Base-by-base conservation (phyloP, 64 coral and sea anemone genomes). In the Actinia equina region DNA sequence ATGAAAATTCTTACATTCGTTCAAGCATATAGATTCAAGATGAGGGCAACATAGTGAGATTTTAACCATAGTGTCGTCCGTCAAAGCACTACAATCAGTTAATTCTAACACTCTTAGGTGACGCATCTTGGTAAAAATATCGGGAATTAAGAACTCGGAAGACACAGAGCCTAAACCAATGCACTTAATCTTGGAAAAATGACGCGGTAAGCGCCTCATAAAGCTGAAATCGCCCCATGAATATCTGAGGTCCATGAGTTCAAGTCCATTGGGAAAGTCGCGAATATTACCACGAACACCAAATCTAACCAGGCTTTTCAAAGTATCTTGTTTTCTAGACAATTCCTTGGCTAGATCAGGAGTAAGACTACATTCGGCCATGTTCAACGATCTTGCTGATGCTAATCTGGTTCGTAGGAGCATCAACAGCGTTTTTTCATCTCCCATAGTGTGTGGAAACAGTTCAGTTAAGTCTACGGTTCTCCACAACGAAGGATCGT, bases 1-100 rank as follows among this genome's bases (percentile, higher is more conserved):
- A 23, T 89, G 89, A 82, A 93, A 99, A 56, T 99, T 99, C 43
- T 99, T 99, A 63, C 97, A 99, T 90, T 99, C 97, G 83, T 99
- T 99, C 76, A 99, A 86, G 88, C 97, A 99, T 78, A 99, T 91
- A 52, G 97, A 99, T 82, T 99, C 93, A 41, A 99, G 89, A 1
- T 89, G 97, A 74, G 93, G 93, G 46, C 97, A 99, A 69, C 89
- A 91, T 86, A 86, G 86, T 0, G 97, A 95, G 86, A 99, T 92
- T 58, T 99, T 99, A 17, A 91, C 65, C 27, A 99, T 88, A 64
- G 93, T 91, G 77, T 90, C 90, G 90, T 99, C 97, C 16, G 87
- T 88, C 46, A 99, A 83, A 10, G 83, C 91, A 74, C 92, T 90
- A 30, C 97, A 95, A 69, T 95, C 97, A 43, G 93, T 95, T 86